A percentile compares a stretch with the other conserved stretches of the same genome.
Conservation (phyloP, 2,888 invertebrate species). For the Falcaria lacertinaria region DNA sequence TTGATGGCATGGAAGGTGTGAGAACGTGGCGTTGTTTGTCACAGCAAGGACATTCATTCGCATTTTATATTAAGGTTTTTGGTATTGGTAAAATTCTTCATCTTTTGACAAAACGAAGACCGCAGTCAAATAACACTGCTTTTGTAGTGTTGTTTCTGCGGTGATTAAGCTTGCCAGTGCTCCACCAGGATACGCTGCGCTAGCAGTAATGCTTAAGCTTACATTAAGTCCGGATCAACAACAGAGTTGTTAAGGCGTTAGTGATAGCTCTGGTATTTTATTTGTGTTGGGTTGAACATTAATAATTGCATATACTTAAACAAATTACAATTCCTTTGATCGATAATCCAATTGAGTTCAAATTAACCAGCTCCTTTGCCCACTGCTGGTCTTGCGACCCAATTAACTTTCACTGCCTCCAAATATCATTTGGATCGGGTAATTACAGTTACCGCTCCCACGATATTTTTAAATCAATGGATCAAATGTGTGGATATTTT, state of each 20-base stretch:
- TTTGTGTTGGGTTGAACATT: too few species aligned
- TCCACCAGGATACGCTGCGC: too few species aligned
- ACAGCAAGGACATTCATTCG: neutral
- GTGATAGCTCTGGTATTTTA: too few species aligned
- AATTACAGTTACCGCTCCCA: constrained; percentile 37
- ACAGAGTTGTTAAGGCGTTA: too few species aligned
- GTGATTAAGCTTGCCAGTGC: too few species aligned
- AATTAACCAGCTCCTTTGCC: constrained; percentile 17
- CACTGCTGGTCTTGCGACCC: constrained; percentile 7
- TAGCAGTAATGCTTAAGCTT: too few species aligned
- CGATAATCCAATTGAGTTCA: constrained; percentile 15
- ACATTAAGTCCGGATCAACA: too few species aligned
- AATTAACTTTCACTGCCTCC: constrained; percentile 13
- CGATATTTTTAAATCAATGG: constrained; percentile 23
- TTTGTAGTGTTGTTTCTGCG: too few species aligned
- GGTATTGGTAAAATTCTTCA: too few species aligned
- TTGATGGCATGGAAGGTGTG: neutral
- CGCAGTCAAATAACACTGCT: too few species aligned
- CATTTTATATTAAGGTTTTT: neutral
- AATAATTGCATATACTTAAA: neutral
- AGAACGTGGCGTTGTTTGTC: too few species aligned
- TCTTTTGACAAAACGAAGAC: too few species aligned
- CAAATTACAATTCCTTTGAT: constrained; percentile 10
- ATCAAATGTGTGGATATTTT: constrained; percentile 19
- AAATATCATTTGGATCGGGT: constrained; percentile 25